Base-by-base conservation (phyloP, 2,888 invertebrate genomes). In the Perithous albicinctus region DNA sequence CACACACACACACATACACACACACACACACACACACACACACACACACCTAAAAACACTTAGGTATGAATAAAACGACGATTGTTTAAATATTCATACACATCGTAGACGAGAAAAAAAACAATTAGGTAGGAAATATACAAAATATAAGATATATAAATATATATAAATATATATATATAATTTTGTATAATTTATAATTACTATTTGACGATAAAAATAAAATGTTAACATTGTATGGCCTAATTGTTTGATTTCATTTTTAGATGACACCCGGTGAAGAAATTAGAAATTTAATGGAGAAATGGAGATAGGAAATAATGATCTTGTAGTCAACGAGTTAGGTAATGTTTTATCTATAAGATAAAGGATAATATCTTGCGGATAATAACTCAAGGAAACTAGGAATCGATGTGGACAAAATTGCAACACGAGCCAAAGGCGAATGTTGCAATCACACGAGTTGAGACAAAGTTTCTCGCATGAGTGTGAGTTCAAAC, bases 161-260 rank as follows among this genome's bases (percentile, higher is more conserved):
- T 83, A 83, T 76, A 79, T 70, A 80, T 32, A 81, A 74, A 85
- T 63, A 84, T 75, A 85, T 82, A 87, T 85, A 89, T 88, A 89
- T 90, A 89, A 89, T 90, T 89, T 90, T 90, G 88, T 89, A 90
- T 90, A 89, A 90, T 90, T 90, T 89, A 89, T 90, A 89, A 90
- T 90, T 88, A 87, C 86, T 85, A 87, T 81, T 85, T 87, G 78
- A 87, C 85, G 86, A 87, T 85, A 85, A 89, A 83, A 89, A 59
- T 89, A 89, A 89, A 89, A 88, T 88, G 88, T 90, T 90, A 87
- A 89, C 84, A 88, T 84, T 89, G 87, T 89, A 89, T 87, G 88
- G 87, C 88, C 88, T 89, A 87, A 86, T 82, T 54, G 46, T 73
- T n/a, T 35, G 76, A 76, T 77, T 74, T 20, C 38, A 59, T 74